Conservation (phyloP, 2,888 invertebrate species). For the Nomada ferruginata region DNA sequence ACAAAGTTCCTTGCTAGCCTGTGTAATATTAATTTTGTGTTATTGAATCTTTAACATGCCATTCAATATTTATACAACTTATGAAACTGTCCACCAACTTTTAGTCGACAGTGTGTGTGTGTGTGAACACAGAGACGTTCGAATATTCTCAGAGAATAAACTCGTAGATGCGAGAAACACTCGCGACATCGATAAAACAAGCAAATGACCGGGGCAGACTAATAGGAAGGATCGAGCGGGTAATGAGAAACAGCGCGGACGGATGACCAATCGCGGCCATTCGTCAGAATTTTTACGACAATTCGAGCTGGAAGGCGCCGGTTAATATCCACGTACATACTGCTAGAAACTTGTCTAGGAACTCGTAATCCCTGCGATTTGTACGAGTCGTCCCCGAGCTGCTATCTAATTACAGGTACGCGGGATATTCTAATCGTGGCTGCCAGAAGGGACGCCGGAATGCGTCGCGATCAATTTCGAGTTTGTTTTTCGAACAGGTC, state of each 20-base stretch:
- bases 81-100: too few species aligned
- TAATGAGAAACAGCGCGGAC: conserved; percentile 30
- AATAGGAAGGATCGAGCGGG: conserved; percentile 28
- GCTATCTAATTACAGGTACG: conserved; percentile 55
- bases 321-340: conserved; percentile 34
- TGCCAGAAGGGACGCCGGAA: conserved; percentile 36
- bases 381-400: conserved; percentile 46
- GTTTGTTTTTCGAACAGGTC: neutral
- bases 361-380: conserved; percentile 52
- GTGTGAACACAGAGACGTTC: neutral
- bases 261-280: conserved; percentile 50
- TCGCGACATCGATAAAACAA: conserved; percentile 18
- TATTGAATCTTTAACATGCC: too few species aligned
- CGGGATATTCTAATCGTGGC: conserved; percentile 47
- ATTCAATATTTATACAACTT: too few species aligned
- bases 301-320: conserved; percentile 42
- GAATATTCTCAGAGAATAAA: conserved; percentile 15
- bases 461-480: conserved; percentile 34
- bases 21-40: too few species aligned
- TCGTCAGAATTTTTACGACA: conserved; percentile 56
- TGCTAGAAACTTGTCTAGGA: conserved; percentile 10
- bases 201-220: conserved; percentile 20
- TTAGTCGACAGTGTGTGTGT: neutral
- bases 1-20: too few species aligned
- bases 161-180: conserved; percentile 16